phyloP scores from a whole-genome alignment of 2,113 vertebrate genomes.

The Nothoprocta perdicaria region DNA sequence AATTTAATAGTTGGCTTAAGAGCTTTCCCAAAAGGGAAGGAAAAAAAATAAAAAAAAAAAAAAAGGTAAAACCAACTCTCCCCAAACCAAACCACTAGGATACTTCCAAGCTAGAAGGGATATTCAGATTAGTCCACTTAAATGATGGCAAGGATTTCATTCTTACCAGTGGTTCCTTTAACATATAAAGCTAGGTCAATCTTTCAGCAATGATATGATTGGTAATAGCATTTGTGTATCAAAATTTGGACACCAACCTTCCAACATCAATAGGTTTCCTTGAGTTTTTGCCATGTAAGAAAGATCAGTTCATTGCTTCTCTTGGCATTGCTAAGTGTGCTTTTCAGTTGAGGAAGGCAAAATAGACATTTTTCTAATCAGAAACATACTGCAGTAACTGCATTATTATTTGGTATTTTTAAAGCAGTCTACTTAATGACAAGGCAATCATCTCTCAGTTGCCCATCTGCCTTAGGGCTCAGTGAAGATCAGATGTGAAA shows the following conservation, averaged over 20 bases:
- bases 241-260: not conserved
- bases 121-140: not conserved
- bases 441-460: not conserved
- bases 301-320: slow-evolving; percentile 31
- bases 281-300: not conserved
- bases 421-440: slow-evolving; percentile 1
- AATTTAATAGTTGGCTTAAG: slow-evolving; percentile 16
- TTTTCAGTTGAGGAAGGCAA: slow-evolving; percentile 24
- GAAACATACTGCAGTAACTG: slow-evolving; percentile 30
- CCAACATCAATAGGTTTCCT: not conserved
- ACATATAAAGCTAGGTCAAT: not conserved
- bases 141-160: not conserved
- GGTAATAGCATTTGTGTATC: not conserved
- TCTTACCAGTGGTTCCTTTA: not conserved
- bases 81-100: not conserved
- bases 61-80: not conserved
- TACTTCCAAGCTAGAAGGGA: slow-evolving; percentile 13
- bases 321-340: slow-evolving; percentile 25
- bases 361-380: slow-evolving; percentile 34
- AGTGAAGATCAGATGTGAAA: not conserved
- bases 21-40: not conserved
- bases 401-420: not conserved
- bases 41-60: not conserved
- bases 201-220: not conserved
- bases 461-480: not conserved